Percentiles rank a stretch among this genome's conserved stretches.
phyloP scores from a whole-genome alignment of 2,797 vertebrate species.

The Nasua narica region DNA sequence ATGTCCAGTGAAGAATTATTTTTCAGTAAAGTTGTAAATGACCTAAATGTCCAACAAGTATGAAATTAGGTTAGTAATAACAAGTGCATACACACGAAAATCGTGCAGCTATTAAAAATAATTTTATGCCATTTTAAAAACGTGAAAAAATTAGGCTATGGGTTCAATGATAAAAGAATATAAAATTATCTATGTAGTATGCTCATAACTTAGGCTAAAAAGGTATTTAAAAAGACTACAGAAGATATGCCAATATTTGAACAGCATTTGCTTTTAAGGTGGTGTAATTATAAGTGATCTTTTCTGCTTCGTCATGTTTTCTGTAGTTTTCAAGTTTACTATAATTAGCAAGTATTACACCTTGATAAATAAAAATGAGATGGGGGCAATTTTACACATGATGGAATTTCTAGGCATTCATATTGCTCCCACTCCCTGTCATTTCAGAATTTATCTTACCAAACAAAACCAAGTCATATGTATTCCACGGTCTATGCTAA shows the following conservation, averaged over 20 bases:
- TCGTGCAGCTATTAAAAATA: not conserved
- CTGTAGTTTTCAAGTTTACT: not conserved
- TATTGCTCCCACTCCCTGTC: not conserved
- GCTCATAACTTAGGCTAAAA: not conserved
- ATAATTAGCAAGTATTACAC: not conserved
- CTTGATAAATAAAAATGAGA: not conserved
- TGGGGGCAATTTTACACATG: not conserved
- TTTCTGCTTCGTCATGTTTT: not conserved
- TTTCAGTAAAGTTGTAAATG: not conserved
- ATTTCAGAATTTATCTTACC: not conserved
- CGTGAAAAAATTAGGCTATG: not conserved
- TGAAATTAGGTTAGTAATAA: not conserved
- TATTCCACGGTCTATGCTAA: not conserved
- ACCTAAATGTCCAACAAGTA: not conserved
- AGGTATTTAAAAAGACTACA: not conserved
- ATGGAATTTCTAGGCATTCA: not conserved
- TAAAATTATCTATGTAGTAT: not conserved
- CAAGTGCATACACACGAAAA: not conserved
- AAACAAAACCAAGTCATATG: not conserved
- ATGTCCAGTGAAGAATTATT: not conserved
- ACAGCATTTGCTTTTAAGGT: not conserved
- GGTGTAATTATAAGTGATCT: not conserved
- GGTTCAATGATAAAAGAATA: not conserved
- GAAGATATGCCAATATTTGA: not conserved
- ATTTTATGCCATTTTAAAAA: not conserved